Percentiles rank a stretch among this genome's conserved stretches.
phyloP scores from a whole-genome alignment of 2,797 vertebrate genomes.

The Neosilurus hyrtlii region DNA sequence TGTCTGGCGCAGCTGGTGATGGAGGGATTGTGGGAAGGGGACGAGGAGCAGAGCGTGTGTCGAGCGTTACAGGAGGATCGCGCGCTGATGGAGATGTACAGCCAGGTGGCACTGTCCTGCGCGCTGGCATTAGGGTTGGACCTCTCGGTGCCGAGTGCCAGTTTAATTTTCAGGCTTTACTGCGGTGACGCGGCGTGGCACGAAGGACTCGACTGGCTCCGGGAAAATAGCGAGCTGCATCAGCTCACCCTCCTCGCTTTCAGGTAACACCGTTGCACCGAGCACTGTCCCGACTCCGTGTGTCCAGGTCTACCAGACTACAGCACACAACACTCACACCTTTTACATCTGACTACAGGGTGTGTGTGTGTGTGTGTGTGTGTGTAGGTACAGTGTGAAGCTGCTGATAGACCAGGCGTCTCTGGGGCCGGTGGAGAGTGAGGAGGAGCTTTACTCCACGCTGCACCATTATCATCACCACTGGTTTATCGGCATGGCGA shows the following conservation, averaged over 20 bases:
- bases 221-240: slow-evolving; percentile 87
- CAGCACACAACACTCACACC: neutral
- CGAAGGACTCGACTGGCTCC: slow-evolving; percentile 88
- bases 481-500: slow-evolving; percentile 92
- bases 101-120: slow-evolving; percentile 83
- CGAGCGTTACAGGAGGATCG: slow-evolving; percentile 84
- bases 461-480: slow-evolving; percentile 89
- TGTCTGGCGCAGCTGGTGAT: slow-evolving; percentile 78
- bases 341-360: neutral
- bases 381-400: slow-evolving; percentile 89
- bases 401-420: slow-evolving; percentile 95
- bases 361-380: slow-evolving; percentile 30
- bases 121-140: slow-evolving; percentile 86
- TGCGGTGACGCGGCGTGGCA: slow-evolving; percentile 89
- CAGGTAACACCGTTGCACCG: slow-evolving; percentile 73
- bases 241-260: slow-evolving; percentile 91
- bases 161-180: slow-evolving; percentile 87
- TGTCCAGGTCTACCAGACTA: neutral
- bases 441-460: slow-evolving; percentile 81
- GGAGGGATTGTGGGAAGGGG: slow-evolving; percentile 77
- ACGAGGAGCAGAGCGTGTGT: slow-evolving; percentile 72
- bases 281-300: no score
- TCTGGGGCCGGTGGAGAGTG: slow-evolving; percentile 85
- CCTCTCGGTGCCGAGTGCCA: slow-evolving; percentile 80
- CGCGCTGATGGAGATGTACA: slow-evolving; percentile 82